Percentiles rank a stretch among this genome's conserved stretches.
Conservation (phyloP, 2,888 invertebrate genomes). For the Neoaliturus tenellus region DNA sequence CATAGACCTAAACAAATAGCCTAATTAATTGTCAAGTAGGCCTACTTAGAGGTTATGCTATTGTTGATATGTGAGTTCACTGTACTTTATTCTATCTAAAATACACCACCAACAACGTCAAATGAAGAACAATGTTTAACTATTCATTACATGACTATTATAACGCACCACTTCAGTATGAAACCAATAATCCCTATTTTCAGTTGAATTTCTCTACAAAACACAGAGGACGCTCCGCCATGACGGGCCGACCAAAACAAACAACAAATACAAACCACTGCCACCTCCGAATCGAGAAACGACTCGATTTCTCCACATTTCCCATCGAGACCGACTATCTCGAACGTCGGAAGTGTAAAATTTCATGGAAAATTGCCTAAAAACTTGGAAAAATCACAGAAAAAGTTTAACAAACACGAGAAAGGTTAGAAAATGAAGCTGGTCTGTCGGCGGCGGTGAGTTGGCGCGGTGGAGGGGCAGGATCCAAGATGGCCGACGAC, state of each 20-base stretch:
- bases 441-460: no score
- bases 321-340: background rate
- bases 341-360: background rate
- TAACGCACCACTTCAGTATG: no score
- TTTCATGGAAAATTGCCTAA: background rate
- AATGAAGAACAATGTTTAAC: background rate
- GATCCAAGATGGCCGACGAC: conserved; percentile 52
- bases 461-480: conserved; percentile 7
- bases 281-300: background rate
- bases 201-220: background rate
- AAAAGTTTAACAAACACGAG: conserved; percentile 32
- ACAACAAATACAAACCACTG: conserved; percentile 35
- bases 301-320: background rate
- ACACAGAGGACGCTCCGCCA: conserved; percentile 27
- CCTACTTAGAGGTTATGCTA: no score
- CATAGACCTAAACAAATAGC: no score
- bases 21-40: no score
- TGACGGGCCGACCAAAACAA: conserved; percentile 29
- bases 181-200: background rate
- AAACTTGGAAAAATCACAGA: conserved; percentile 22
- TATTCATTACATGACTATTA: no score
- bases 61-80: no score
- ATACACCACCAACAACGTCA: no score
- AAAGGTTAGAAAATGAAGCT: conserved; percentile 48
- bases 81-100: no score